Percentiles rank a stretch among this genome's conserved stretches.
Evolutionary conservation across 2,113 vertebrate genomes (phyloP).

Genomic region (Zapus hudsonius): DNA sequence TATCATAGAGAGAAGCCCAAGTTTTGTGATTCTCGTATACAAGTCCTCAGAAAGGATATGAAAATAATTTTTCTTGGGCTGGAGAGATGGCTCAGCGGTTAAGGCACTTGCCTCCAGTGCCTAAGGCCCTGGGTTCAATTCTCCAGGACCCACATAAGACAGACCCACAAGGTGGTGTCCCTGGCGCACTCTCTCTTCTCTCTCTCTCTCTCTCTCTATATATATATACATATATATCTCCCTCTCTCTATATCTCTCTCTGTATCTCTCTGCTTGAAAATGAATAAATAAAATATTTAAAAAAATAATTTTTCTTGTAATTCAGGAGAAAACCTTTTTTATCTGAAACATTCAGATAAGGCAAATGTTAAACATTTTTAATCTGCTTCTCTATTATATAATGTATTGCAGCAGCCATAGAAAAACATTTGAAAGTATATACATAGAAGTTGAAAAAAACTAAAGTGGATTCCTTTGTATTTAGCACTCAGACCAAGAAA

Average conservation of each 20-base stretch:
- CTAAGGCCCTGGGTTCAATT: too few species aligned
- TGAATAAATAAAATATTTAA: too few species aligned
- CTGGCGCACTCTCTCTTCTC: too few species aligned
- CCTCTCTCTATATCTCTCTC: too few species aligned
- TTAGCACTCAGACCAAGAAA: background rate
- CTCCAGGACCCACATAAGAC: too few species aligned
- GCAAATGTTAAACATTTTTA: constrained; percentile 18
- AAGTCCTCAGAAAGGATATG: background rate
- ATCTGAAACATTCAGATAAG: constrained; percentile 46
- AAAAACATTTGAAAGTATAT: background rate
- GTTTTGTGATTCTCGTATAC: background rate
- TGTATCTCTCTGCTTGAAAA: too few species aligned
- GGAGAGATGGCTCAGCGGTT: too few species aligned
- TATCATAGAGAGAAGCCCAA: background rate
- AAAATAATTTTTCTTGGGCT: constrained; percentile 40
- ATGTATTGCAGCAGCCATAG: background rate
- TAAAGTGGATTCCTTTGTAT: background rate
- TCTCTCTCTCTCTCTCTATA: too few species aligned
- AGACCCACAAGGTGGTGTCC: too few species aligned
- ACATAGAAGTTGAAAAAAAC: constrained; percentile 6
- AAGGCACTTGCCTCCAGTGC: too few species aligned
- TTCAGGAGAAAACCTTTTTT: constrained; percentile 27
- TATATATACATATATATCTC: too few species aligned
- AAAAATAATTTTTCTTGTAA: constrained; percentile 36
- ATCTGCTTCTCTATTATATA: constrained; percentile 27